Conservation (phyloP, 2,113 vertebrate species). For the Cyprinus carpio region DNA sequence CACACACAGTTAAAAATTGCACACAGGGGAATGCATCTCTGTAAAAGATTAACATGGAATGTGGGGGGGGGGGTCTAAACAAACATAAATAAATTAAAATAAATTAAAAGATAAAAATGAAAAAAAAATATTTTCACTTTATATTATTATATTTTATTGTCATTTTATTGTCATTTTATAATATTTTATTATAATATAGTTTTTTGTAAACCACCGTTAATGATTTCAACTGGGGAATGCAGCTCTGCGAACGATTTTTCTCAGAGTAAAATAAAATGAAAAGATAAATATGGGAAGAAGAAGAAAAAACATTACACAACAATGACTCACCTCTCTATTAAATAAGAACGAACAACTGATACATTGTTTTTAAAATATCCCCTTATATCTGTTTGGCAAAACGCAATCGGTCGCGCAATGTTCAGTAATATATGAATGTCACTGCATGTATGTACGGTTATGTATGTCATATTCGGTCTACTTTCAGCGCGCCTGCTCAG, state of each 20-base stretch:
- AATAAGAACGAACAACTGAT: background rate
- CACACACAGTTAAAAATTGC: background rate
- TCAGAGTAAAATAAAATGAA: no score
- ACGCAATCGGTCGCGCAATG: background rate
- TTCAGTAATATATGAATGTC: background rate
- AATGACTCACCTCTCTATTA: background rate
- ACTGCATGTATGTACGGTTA: background rate
- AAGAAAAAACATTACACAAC: background rate
- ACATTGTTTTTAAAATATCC: background rate
- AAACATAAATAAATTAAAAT: no score
- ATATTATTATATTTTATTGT: no score
- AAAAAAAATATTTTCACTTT: no score
- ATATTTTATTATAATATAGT: no score
- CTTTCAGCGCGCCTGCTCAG: background rate
- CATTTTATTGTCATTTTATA: no score
- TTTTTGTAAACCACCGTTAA: no score
- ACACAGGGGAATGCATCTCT: background rate
- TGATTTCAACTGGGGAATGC: background rate
- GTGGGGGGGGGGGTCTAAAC: no score
- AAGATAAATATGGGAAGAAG: background rate
- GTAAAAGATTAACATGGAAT: no score
- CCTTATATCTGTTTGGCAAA: background rate
- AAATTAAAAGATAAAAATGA: no score
- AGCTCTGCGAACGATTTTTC: background rate
- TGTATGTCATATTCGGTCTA: background rate